Conservation (phyloP, 2,888 invertebrate genomes). For the Dicyrtomina minuta region DNA sequence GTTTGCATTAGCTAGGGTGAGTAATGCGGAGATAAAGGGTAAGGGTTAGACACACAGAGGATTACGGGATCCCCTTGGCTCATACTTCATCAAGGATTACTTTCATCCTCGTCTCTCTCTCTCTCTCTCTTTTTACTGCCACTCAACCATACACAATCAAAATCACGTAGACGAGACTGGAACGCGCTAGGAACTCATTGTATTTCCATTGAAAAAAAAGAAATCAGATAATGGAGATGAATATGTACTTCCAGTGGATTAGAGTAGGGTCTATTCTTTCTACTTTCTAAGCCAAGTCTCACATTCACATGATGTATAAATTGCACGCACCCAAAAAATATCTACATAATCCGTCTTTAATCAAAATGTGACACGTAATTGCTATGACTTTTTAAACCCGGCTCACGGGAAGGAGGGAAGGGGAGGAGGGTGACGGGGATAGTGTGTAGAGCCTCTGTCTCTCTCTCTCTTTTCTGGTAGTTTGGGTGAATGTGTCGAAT, state of each 20-base stretch:
- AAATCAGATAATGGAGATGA: slow-evolving; percentile 4
- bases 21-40: slow-evolving; percentile 48
- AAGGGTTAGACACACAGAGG: slow-evolving; percentile 49
- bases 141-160: slow-evolving; percentile 47
- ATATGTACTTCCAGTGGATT: not conserved
- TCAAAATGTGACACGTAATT: slow-evolving; percentile 50
- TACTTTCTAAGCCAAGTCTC: slow-evolving; percentile 6
- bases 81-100: slow-evolving; percentile 50
- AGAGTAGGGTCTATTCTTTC: no score
- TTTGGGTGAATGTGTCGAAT: not conserved
- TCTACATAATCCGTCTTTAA: slow-evolving; percentile 46
- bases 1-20: slow-evolving; percentile 35
- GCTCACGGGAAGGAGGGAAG: slow-evolving; percentile 10
- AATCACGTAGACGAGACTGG: slow-evolving; percentile 35
- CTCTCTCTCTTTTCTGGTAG: no score
- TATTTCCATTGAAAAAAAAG: not conserved
- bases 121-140: slow-evolving; percentile 38
- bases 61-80: slow-evolving; percentile 45
- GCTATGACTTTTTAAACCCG: slow-evolving; percentile 42
- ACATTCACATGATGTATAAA: slow-evolving; percentile 17
- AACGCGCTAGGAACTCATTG: slow-evolving; percentile 37
- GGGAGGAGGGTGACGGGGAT: not conserved
- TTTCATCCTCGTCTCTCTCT: slow-evolving; percentile 32
- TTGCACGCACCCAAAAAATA: slow-evolving; percentile 16
- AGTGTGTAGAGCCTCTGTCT: not conserved